Percentiles rank a stretch among this genome's conserved stretches.
Evolutionary conservation across 2,113 vertebrate genomes (phyloP).

Genomic region (Podocnemis expansa): DNA sequence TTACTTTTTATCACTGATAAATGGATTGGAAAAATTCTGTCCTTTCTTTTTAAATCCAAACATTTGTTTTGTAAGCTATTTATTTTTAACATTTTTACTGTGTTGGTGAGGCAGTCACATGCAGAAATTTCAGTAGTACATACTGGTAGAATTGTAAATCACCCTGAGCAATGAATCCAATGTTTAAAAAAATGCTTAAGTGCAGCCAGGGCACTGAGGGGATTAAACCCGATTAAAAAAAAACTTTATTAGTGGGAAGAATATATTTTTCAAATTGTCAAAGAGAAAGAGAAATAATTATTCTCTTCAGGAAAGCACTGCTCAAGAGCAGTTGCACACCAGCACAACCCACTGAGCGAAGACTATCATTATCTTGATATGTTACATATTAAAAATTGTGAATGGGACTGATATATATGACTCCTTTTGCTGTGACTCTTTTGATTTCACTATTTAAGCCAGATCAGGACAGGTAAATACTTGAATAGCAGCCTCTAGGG

Average conservation of each 20-base stretch:
- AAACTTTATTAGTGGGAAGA: neutral
- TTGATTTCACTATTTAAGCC: neutral
- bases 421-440: neutral
- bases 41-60: neutral
- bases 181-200: neutral
- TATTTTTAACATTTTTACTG: neutral
- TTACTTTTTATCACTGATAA: neutral
- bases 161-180: neutral
- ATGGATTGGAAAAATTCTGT: neutral
- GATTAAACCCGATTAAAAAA: neutral
- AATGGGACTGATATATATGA: accelerated
- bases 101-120: neutral
- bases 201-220: neutral
- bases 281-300: neutral
- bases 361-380: neutral
- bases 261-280: neutral
- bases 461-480: neutral
- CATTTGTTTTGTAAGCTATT: neutral
- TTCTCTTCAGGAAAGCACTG: neutral
- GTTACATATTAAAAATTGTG: neutral
- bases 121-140: neutral
- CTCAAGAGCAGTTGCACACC: neutral
- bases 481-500: neutral
- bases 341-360: neutral
- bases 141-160: neutral